A percentile compares a stretch with the other conserved stretches of the same genome.
These are phyloP conservation scores for Ptyas mucosa DNA, from an alignment of 2,113 vertebrate genomes.

Conservation along the genomic window DNA sequence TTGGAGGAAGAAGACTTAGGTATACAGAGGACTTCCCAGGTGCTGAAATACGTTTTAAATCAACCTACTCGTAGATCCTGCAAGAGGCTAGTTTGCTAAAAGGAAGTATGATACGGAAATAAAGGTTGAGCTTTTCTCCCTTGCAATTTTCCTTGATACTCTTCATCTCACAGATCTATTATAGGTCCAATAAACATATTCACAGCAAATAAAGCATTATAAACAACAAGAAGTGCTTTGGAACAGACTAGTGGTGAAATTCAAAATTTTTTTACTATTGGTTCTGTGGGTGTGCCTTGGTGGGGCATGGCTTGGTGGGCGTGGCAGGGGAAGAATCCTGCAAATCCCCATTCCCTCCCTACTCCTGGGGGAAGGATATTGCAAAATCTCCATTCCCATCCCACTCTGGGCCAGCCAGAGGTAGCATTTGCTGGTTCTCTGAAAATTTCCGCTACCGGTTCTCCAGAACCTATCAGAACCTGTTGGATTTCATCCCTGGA, in stretches of 20 bases:
- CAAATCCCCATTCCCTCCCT: too few species aligned
- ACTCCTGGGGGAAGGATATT: too few species aligned
- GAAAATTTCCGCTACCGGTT: too few species aligned
- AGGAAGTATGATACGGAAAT: neutral
- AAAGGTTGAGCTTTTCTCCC: neutral
- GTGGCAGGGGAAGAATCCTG: too few species aligned
- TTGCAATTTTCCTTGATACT: slow-evolving; percentile 2
- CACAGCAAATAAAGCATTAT: slow-evolving; percentile 51
- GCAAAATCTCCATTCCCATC: too few species aligned
- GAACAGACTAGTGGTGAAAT: neutral
- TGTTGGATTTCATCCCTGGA: neutral
- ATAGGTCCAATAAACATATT: slow-evolving; percentile 54
- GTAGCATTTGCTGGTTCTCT: too few species aligned
- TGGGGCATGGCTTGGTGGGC: too few species aligned
- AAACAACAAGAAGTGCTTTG: slow-evolving; percentile 50
- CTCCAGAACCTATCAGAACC: too few species aligned
- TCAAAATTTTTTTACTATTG: too few species aligned
- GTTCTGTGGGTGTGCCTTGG: too few species aligned
- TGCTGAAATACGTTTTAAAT: neutral
- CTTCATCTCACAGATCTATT: slow-evolving; percentile 27
- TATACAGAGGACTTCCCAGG: neutral
- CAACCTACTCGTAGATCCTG: neutral
- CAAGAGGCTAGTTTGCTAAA: neutral
- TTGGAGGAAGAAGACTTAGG: neutral
- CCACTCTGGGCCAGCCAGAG: too few species aligned